A percentile compares a stretch with the other conserved stretches of the same genome.
These are phyloP conservation scores for Urocynchramus pylzowi DNA, from an alignment of 2,113 vertebrate species.

Conservation along the genomic window DNA sequence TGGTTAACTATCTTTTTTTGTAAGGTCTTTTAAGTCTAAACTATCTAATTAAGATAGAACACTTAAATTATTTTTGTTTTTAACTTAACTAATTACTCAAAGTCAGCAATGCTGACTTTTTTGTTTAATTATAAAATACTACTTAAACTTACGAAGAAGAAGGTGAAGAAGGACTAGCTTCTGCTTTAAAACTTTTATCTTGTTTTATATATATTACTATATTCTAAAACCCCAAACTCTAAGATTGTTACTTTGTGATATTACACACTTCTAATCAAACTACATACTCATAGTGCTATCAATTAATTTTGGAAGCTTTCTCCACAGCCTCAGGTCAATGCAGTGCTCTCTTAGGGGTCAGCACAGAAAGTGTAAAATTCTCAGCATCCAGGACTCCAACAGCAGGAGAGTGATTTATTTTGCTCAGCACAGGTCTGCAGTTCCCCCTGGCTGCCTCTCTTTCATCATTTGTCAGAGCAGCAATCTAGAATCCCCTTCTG, in stretches of 20 bases:
- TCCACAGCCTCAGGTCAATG: background rate
- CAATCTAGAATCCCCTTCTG: background rate
- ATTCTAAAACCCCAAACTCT: background rate
- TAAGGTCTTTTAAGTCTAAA: background rate
- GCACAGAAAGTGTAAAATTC: too few species aligned
- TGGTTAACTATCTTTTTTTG: background rate
- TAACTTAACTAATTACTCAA: background rate
- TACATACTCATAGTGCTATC: background rate
- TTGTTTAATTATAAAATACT: background rate
- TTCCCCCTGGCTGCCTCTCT: background rate
- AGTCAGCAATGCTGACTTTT: background rate
- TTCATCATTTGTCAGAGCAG: background rate
- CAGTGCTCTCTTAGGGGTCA: background rate
- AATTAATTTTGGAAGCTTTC: background rate
- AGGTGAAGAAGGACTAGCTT: background rate
- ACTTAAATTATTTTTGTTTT: background rate
- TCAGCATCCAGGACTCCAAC: background rate
- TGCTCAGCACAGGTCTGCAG: background rate
- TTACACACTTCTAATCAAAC: background rate
- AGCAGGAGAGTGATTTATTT: background rate
- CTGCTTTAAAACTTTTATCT: background rate
- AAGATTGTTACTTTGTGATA: background rate
- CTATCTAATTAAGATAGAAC: background rate
- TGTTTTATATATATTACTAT: background rate
- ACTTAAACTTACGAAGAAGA: background rate